phyloP scores from a whole-genome alignment of 2,113 vertebrate genomes.

The Rhodinocichla rosea region DNA sequence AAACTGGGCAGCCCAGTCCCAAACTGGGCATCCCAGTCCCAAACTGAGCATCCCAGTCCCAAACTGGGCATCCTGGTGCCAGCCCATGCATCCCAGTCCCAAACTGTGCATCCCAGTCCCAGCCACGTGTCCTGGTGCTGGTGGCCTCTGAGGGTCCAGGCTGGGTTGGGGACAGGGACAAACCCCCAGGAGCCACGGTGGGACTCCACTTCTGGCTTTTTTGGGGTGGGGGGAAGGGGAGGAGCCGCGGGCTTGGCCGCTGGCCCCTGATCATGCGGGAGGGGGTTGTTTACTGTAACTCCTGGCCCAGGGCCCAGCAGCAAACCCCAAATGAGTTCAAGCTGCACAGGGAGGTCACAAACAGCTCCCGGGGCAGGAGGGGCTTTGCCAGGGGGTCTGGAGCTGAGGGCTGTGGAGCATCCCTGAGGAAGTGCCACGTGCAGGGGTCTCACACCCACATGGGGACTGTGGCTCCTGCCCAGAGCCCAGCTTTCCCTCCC shows the following conservation, averaged over 20 bases:
- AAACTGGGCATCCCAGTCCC: not conserved
- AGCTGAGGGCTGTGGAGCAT: not conserved
- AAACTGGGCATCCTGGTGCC: no score
- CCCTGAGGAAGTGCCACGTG: not conserved
- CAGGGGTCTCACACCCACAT: fast-evolving
- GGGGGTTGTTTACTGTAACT: slow-evolving; percentile 5
- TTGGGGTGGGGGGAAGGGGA: not conserved
- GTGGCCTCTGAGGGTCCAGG: fast-evolving
- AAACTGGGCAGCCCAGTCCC: not conserved
- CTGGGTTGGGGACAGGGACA: not conserved
- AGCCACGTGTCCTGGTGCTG: not conserved
- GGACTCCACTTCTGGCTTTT: not conserved
- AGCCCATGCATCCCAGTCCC: not conserved
- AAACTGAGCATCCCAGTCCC: not conserved
- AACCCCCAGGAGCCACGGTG: not conserved
- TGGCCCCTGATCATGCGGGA: not conserved
- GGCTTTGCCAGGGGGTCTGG: not conserved
- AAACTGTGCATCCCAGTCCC: not conserved
- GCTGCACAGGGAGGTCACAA: not conserved
- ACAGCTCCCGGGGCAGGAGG: not conserved
- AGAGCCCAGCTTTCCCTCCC: not conserved
- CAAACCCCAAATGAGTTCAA: slow-evolving; percentile 22
- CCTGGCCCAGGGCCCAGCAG: not conserved
- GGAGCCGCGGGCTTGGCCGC: not conserved
- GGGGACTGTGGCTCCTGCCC: not conserved